Evolutionary conservation across 2,797 vertebrate genomes (phyloP).

Genomic region (Caiman crocodilus): DNA sequence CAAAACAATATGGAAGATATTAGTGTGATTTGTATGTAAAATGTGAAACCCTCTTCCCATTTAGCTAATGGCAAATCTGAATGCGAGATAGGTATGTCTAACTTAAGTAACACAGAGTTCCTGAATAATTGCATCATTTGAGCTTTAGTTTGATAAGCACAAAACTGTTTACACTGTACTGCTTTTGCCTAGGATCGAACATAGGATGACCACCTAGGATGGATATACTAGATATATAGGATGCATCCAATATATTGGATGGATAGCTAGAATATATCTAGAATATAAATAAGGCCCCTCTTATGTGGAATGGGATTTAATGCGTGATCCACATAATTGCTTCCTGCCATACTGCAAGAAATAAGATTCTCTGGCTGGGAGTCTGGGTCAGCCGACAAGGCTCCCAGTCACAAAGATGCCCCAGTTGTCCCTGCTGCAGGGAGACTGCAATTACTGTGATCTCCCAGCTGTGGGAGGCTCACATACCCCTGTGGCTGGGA

Average conservation of each 20-base stretch:
- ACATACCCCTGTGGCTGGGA: no score
- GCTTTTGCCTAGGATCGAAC: not conserved
- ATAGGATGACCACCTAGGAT: not conserved
- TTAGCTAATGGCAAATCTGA: not conserved
- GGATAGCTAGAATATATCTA: no score
- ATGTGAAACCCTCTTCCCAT: not conserved
- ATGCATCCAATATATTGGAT: not conserved
- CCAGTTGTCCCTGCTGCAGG: no score
- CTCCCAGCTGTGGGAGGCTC: no score
- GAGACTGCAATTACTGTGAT: no score
- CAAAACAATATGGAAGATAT: not conserved
- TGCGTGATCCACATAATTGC: no score
- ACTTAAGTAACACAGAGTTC: not conserved
- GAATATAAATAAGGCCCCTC: no score
- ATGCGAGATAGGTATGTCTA: not conserved
- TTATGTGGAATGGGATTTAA: no score
- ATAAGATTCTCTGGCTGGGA: no score
- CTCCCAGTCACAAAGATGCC: no score
- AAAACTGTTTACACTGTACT: not conserved
- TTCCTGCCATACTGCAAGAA: no score
- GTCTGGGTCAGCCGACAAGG: no score
- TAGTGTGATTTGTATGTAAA: not conserved
- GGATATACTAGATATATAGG: not conserved
- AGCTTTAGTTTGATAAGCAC: not conserved
- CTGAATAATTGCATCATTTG: not conserved